Evolutionary conservation across 2,113 vertebrate genomes (phyloP).

Genomic region (Nyctibius bracteatus): DNA sequence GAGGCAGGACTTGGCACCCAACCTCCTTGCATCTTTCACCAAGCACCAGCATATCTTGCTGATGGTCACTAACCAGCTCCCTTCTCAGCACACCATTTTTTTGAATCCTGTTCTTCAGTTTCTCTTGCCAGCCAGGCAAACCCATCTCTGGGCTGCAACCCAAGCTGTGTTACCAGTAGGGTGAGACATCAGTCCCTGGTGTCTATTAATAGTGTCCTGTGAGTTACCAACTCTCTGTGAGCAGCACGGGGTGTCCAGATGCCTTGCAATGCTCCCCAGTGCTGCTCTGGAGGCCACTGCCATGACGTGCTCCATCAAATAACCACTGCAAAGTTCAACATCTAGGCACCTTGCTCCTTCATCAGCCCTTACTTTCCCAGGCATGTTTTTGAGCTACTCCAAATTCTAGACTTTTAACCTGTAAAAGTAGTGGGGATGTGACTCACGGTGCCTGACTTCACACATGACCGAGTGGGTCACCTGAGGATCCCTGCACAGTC

Average conservation of each 20-base stretch:
- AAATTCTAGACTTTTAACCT: neutral
- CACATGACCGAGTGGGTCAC: neutral
- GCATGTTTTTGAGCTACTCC: neutral
- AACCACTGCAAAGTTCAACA: neutral
- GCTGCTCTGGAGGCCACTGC: neutral
- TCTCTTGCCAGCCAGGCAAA: neutral
- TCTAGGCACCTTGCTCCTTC: neutral
- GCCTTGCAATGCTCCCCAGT: neutral
- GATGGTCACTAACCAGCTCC: neutral
- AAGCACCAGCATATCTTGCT: neutral
- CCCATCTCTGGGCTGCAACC: neutral
- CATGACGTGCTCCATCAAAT: neutral
- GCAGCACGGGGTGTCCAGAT: neutral
- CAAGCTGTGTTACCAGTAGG: neutral
- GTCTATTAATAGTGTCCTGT: neutral
- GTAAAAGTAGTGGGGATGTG: neutral
- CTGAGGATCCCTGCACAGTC: neutral
- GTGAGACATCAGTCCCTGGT: neutral
- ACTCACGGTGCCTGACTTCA: fast-evolving
- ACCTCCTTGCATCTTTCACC: neutral
- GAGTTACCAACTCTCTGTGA: neutral
- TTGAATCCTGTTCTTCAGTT: neutral
- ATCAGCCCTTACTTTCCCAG: neutral
- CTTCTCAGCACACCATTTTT: neutral
- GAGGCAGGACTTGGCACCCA: neutral